Conservation (phyloP, 2,888 invertebrate genomes). For the Ischnura elegans region DNA sequence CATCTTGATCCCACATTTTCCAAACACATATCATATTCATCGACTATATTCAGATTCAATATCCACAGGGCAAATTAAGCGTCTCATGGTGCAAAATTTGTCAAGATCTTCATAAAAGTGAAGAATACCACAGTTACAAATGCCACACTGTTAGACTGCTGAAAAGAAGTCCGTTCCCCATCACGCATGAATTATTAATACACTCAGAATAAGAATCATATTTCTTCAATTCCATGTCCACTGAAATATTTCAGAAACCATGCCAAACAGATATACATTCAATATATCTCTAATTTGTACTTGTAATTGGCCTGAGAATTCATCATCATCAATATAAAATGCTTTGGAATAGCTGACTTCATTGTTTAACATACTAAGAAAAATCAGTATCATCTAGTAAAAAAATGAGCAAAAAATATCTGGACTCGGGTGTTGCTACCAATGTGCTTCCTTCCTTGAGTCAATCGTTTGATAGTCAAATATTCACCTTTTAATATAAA, state of each 20-base stretch:
- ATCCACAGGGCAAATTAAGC: background rate
- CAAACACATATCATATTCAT: too few relatives aligned
- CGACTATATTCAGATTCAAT: background rate
- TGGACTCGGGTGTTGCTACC: too few relatives aligned
- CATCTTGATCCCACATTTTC: background rate
- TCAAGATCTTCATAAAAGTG: background rate
- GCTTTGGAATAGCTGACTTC: conserved; percentile 13
- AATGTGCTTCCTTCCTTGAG: too few relatives aligned
- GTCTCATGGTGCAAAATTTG: background rate
- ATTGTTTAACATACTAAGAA: background rate
- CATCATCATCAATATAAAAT: background rate
- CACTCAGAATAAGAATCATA: background rate
- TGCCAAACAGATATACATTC: background rate
- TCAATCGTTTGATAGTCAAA: too few relatives aligned
- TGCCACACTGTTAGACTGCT: background rate
- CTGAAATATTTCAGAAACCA: conserved; percentile 15
- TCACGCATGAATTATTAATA: background rate
- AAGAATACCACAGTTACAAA: background rate
- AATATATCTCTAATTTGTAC: conserved; percentile 41
- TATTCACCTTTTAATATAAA: too few relatives aligned
- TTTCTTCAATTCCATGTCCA: background rate
- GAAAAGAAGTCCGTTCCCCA: background rate
- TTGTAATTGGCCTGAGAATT: conserved; percentile 53
- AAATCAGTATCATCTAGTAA: background rate
- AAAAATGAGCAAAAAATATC: conserved; percentile 23